Evolutionary conservation across 2,888 invertebrate species (phyloP), one percentile per base, ranked within the genome.

Genomic region (Himalopsyche japonica): DNA sequence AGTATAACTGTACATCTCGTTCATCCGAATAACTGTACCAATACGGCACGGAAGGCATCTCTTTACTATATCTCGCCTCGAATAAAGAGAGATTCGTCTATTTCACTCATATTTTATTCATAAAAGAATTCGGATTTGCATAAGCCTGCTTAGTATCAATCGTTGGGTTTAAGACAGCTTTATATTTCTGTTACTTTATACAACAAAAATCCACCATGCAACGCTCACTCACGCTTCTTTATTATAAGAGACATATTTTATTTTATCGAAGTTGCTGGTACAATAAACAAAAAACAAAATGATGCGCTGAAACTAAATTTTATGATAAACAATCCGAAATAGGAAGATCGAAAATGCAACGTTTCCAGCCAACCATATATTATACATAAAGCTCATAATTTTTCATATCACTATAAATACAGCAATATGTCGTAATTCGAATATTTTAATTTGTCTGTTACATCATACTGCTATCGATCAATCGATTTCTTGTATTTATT

Each of bases 81-180:
- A 57, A 57, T 57, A 57, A 57, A 24, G 57, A 57, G 20, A 7
- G n/a, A 32, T 24, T 43, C 79, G 18, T 79, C 37, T 47, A 79
- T 79, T 79, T 79, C 24, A 47, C 37, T 79, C 79, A 79, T 79
- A 79, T 47, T 37, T 79, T 79, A 79, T 79, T 79, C 79, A 79
- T 79, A 79, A 43, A 79, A 43, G 43, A 79, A 32, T 32, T 18
- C 4, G 18, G 76, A 76, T 76, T 76, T 76, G 10, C 76, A 76
- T 76, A 76, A 76, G 76, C 76, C 34, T 27, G 76, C 76, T 34
- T 30, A 30, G 76, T 76, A 76, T 76, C 76, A 76, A 76, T 76
- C 76, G 76, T 34, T 34, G 32, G 76, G 32, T 30, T 76, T 76
- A 34, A 30, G 76, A 76, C 76, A 18, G 76, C 34, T 76, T 76